Evolutionary conservation across 2,888 invertebrate genomes (phyloP), one percentile per base, ranked within the genome.

Genomic region (Drosophila mimica): DNA sequence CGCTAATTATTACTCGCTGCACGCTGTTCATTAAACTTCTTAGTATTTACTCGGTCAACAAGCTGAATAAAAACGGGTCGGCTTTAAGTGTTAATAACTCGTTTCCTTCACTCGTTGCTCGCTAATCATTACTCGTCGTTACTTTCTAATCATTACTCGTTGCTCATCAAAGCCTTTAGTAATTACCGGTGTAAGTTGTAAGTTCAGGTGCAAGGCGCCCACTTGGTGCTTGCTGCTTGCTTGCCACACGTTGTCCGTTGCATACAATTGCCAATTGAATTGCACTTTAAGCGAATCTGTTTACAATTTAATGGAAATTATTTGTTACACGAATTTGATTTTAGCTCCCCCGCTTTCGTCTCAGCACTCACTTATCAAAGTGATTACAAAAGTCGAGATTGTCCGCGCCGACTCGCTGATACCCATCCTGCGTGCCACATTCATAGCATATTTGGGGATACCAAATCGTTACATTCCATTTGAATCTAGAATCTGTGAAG

Each of bases 261-360:
- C 49, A 28, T 17, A 15, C 28, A 49, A 9, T 4, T 46, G n/a
- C 11, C 28, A 20, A 46, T 17, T 34, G 11, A 48, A 34, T 59
- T 48, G 15, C 17, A 20, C 40, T 40, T 33, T 13, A 20, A 31
- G 20, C 13, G 15, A 17, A 34, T 51, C n/a, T 64, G 31, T 31
- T 25, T 34, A 40, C 6, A 25, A 48, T 15, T 36, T n/a, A 46
- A 53, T 33, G 28, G 53, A 31, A 20, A 60, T 57, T 31, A 58
- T 43, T 28, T 20, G n/a, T 34, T 28, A 74, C 75, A 74, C 34
- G 53, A 53, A 7, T 61, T 61, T 58, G 17, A 36, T 61, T 58
- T 74, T 53, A 61, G 38, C 46, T n/a, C 46, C 46, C 25, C 33
- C 48, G n/a, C n/a, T 31, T 30, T 38, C 20, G 15, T 15, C n/a